Evolutionary conservation across 1,140 invertebrate genomes (phyloP), one percentile per base, ranked within the genome.

Genomic region (Polypedilum pembai): DNA sequence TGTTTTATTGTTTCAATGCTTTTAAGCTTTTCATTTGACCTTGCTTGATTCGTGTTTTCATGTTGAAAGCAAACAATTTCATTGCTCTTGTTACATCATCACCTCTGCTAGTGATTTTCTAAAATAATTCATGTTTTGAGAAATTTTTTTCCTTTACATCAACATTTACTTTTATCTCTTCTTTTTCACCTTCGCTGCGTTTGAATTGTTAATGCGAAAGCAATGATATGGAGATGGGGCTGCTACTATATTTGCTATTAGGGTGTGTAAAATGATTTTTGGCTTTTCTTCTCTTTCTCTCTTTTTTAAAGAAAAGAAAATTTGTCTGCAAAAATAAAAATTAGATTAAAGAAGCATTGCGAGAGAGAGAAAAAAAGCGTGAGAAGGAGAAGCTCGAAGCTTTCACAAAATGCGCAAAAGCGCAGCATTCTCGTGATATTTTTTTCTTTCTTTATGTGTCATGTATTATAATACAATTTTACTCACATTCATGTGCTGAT

Each of bases 401-500:
- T 56, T 56, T 15, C 12, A 15, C 45, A 56, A 56, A 56, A 56
- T 56, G 45, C 45, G 45, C 45, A 56, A 56, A 56, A 56, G 45
- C 45, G 45, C 45, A 56, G 15, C 12, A 15, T 56, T 56, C 45
- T 56, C 45, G 15, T 56, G 12, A 56, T n/a, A n/a, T 56, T 56
- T 56, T 56, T n/a, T 12, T 45, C 15, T 45, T 45, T 45, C n/a
- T 56, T 33, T 33, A 33, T 33, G 24, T 33, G 24, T 33, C 24
- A 33, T 33, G 24, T 33, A 33, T 33, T 33, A 33, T 33, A n/a
- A 12, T 56, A n/a, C n/a, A 56, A 56, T 56, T n/a, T n/a, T n/a
- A 56, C 45, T 56, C 45, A 56, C n/a, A 56, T 56, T 56, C n/a
- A 56, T 56, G 45, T 56, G 45, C 45, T 56, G 45, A 56, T 56